Percentiles rank a stretch among this genome's conserved stretches.
These are phyloP conservation scores for Agelaius tricolor DNA, from an alignment of 2,113 vertebrate genomes.

Conservation along the genomic window DNA sequence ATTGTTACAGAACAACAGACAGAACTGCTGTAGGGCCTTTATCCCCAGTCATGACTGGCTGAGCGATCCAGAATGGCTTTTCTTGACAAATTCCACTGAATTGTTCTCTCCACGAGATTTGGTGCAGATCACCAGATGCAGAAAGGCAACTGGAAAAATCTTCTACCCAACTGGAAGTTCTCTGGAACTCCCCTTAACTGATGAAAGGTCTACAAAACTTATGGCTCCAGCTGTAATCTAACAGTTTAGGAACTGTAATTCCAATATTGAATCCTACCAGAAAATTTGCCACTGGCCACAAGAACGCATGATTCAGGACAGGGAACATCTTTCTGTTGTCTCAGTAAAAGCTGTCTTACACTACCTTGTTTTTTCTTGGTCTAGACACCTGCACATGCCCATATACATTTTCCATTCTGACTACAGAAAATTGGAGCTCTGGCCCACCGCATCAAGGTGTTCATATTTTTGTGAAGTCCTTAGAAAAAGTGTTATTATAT, in stretches of 20 bases:
- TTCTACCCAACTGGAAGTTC: background rate
- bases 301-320: background rate
- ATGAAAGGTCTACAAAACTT: background rate
- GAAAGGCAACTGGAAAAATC: background rate
- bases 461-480: background rate
- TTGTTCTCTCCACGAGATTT: background rate
- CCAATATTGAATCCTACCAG: background rate
- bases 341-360: background rate
- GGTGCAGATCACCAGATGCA: rapidly evolving
- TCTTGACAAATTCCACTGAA: background rate
- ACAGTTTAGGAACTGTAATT: background rate
- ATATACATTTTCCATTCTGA: background rate
- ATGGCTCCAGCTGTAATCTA: background rate
- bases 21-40: background rate
- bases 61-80: background rate
- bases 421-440: background rate
- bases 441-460: background rate
- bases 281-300: background rate
- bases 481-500: background rate
- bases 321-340: background rate
- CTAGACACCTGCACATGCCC: rapidly evolving
- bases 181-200: rapidly evolving
- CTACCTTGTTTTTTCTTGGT: background rate
- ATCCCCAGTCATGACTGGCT: rapidly evolving
- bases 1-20: background rate